phyloP scores from a whole-genome alignment of 2,797 vertebrate genomes.

The Anas acuta region DNA sequence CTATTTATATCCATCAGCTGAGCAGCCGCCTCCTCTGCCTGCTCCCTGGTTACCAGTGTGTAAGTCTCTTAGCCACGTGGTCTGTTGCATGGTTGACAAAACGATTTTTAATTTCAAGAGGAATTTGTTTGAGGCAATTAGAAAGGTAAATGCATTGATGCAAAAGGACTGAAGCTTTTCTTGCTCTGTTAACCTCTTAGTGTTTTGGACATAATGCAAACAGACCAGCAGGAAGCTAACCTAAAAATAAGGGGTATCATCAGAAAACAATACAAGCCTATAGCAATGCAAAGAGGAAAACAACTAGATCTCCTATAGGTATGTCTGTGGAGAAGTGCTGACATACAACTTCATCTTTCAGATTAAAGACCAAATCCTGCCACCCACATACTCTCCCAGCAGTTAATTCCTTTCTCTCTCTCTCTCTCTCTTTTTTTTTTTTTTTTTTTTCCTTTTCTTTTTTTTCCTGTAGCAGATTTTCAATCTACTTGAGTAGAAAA shows the following conservation, averaged over 20 bases:
- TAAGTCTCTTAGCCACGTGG: background rate
- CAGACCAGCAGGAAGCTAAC: background rate
- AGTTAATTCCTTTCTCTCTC: background rate
- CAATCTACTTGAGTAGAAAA: background rate
- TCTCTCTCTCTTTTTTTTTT: background rate
- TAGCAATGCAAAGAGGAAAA: background rate
- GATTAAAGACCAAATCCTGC: slow-evolving; percentile 24
- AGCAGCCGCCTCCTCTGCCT: slow-evolving; percentile 45
- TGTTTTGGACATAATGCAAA: background rate
- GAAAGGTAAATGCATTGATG: background rate
- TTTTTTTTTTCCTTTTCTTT: background rate
- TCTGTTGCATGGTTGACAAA: background rate
- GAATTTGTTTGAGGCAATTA: background rate
- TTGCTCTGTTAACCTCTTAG: background rate
- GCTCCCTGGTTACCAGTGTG: slow-evolving; percentile 44
- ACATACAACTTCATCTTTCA: background rate
- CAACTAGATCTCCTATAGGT: background rate
- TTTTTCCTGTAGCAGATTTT: background rate
- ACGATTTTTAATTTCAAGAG: background rate
- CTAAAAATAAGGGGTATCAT: background rate
- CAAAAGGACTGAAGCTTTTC: background rate
- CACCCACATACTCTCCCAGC: background rate
- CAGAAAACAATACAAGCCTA: background rate
- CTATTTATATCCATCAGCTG: slow-evolving; percentile 61
- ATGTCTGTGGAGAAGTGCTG: background rate